Evolutionary conservation across 2,113 vertebrate species (phyloP), one percentile per base, ranked within the genome.

Genomic region (Ivindomyrus marchei): DNA sequence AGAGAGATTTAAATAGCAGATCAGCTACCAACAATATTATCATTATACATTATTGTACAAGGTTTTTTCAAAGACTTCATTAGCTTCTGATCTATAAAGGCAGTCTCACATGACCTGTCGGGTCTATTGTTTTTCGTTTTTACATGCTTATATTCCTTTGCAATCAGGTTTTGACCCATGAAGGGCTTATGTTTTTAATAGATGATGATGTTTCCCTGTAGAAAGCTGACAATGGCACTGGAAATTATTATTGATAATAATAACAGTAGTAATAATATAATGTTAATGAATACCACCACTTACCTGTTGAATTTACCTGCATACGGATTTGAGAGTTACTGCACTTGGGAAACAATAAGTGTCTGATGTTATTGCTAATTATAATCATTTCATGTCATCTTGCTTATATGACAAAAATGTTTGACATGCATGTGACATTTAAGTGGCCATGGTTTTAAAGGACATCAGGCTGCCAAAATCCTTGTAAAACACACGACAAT

Each of bases 21-120:
- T 49, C 84, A 86, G n/a, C 47, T 50, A 86, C 21, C 45, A 86
- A 86, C 21, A 86, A 49, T 86, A 49, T 45, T 80, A 80, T 80
- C 24, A 27, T 52, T 52, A 13, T 52, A 52, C 13, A 45, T 46
- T 47, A 46, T 85, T 47, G 83, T 47, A 45, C 83, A 21, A 45
- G 83, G 10, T 3, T 49, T 86, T 50, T 49, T 50, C 84, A 47
- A 47, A 86, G 84, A n/a, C 45, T 27, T 15, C n/a, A 86, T 86
- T 86, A n/a, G 24, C 24, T 39, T 46, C 21, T 47, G 83, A 46
- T 85, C 46, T 45, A n/a, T 24, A 49, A 86, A 86, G 84, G 45
- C 47, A 11, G 24, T 86, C 46, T 31, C 47, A 47, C 10, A 49
- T 50, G 84, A 50, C 45, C 39, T n/a, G 39, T 4, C 45, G 46